phyloP scores from a whole-genome alignment of 2,797 vertebrate species.

The Pelodytes ibericus region DNA sequence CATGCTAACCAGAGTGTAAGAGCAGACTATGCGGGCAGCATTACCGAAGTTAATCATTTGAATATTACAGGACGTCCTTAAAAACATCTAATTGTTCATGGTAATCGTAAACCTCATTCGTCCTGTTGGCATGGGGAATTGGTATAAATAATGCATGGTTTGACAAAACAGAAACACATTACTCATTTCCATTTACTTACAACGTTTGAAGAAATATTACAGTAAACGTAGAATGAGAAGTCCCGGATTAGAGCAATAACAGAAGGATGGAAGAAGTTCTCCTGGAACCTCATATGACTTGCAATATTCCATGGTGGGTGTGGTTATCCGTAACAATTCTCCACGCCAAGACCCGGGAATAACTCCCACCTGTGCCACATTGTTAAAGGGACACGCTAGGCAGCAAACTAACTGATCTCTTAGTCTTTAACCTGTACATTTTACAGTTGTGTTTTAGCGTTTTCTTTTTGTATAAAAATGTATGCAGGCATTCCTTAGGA shows the following conservation, averaged over 20 bases:
- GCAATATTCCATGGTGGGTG: too few species aligned
- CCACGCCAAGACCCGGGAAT: too few species aligned
- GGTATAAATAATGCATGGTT: slow-evolving; percentile 44
- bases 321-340: too few species aligned
- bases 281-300: too few species aligned
- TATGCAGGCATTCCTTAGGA: too few species aligned
- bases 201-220: slow-evolving; percentile 13
- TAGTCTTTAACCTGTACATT: too few species aligned
- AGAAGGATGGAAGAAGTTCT: neutral
- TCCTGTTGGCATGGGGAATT: slow-evolving; percentile 15
- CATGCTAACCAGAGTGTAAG: neutral
- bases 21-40: slow-evolving; percentile 21
- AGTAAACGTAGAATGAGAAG: slow-evolving; percentile 5
- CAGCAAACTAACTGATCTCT: too few species aligned
- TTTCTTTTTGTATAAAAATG: too few species aligned
- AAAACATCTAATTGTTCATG: slow-evolving; percentile 28
- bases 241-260: neutral
- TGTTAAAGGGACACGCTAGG: too few species aligned
- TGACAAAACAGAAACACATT: slow-evolving; percentile 21
- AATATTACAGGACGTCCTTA: neutral
- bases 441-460: too few species aligned
- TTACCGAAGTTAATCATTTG: slow-evolving; percentile 20
- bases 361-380: too few species aligned
- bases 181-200: slow-evolving; percentile 32
- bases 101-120: slow-evolving; percentile 14